Evolutionary conservation across 2,888 invertebrate species (phyloP), one percentile per base, ranked within the genome.

Genomic region (Spisula solida): DNA sequence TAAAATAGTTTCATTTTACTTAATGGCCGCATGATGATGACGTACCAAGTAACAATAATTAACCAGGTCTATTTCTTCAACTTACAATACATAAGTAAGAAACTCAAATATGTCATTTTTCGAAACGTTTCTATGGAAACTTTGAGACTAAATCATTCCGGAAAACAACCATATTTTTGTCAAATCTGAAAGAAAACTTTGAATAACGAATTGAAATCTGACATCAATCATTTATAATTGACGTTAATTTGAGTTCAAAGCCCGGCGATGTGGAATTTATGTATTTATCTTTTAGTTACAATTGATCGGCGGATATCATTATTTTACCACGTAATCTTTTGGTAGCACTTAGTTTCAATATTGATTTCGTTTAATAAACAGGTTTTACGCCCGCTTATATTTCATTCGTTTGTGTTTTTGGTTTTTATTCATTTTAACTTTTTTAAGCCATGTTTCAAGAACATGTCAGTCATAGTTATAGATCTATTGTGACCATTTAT

Each of bases 191-290:
- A 6, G 60, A 25, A n/a, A 66, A 25, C 60, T 25, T 25, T 20
- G 10, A 25, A n/a, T 25, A 66, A 66, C n/a, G 25, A 25, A 66
- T 66, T 66, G 6, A 34, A 31, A 16, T 75, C 18, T 6, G 41
- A 31, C 34, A 75, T 31, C 12, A 75, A 75, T 75, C 75, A 75
- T 75, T 75, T 75, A 34, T 34, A 75, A 75, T 75, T 75, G 75
- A 75, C 75, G 18, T 75, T 75, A 31, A 75, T 75, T 75, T 75
- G 25, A 75, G 75, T 75, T 66, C 60, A 66, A 66, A 66, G 60
- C 5, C n/a, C 5, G 10, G n/a, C n/a, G 25, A 10, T n/a, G 25
- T 66, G 10, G 60, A 25, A 66, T 66, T 66, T 66, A 66, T 66
- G 60, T 66, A 12, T 66, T 12, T 10, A 66, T 66, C 25, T 25